Conservation (phyloP, 2,797 vertebrate species). For the Synanceia verrucosa region DNA sequence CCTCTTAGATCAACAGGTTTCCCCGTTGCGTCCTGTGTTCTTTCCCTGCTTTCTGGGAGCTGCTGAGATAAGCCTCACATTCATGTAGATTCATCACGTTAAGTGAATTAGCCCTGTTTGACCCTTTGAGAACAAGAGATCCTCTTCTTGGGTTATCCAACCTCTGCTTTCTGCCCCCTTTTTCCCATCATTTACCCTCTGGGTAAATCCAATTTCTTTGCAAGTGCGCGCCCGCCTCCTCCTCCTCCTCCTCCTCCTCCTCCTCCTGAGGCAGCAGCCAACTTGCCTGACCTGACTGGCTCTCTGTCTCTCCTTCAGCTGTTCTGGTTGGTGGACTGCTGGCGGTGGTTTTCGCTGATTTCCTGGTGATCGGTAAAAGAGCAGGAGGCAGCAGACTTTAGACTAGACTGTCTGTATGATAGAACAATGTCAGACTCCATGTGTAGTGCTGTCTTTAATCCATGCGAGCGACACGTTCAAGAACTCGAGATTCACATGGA, state of each 20-base stretch:
- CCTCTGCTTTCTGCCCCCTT: constrained; percentile 41
- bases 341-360: constrained; percentile 85
- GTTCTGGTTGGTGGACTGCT: constrained; percentile 85
- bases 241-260: constrained; percentile 52
- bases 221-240: constrained; percentile 53
- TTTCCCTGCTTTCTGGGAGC: constrained; percentile 39
- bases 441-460: not conserved
- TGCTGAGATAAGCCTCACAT: constrained; percentile 43
- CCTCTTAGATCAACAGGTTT: constrained; percentile 37
- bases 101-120: constrained; percentile 65
- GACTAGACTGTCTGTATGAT: constrained; percentile 49
- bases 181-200: constrained; percentile 60
- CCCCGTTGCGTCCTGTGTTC: constrained; percentile 61
- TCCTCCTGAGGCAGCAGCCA: constrained; percentile 63
- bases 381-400: constrained; percentile 75
- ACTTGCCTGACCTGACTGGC: constrained; percentile 74
- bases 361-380: constrained; percentile 86
- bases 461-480: not conserved
- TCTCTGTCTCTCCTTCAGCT: constrained; percentile 84
- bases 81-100: constrained; percentile 55
- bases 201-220: constrained; percentile 68
- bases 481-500: not conserved
- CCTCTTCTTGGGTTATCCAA: constrained; percentile 49
- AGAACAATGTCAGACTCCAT: constrained; percentile 19
- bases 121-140: constrained; percentile 68